A percentile compares a stretch with the other conserved stretches of the same genome.
Conservation (phyloP, 1,140 invertebrate species). For the Sinonovacula constricta region DNA sequence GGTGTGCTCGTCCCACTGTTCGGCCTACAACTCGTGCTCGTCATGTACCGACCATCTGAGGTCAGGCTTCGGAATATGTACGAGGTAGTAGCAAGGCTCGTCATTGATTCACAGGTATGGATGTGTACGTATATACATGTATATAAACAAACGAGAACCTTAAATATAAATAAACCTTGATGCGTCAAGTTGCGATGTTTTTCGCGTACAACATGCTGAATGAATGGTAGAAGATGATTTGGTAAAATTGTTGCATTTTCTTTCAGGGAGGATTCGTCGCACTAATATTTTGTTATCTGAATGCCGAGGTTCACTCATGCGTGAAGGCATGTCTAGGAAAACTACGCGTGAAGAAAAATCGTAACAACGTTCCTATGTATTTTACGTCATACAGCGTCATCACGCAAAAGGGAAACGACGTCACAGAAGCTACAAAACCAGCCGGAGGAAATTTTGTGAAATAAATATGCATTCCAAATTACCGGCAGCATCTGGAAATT, state of each 20-base stretch:
- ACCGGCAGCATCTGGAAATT: too few species aligned
- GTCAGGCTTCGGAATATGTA: slow-evolving; percentile 53
- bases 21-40: slow-evolving; percentile 89
- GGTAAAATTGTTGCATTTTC: too few species aligned
- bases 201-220: background rate
- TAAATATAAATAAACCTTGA: background rate
- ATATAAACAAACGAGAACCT: background rate
- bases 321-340: slow-evolving; percentile 15
- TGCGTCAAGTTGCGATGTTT: background rate
- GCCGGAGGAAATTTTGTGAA: too few species aligned
- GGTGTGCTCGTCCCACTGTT: slow-evolving; percentile 88
- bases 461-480: too few species aligned
- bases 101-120: slow-evolving; percentile 68
- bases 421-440: too few species aligned
- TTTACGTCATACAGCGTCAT: background rate
- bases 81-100: slow-evolving; percentile 57
- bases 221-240: too few species aligned
- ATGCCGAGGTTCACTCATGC: slow-evolving; percentile 51
- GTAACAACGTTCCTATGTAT: background rate
- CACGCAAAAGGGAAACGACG: background rate
- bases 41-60: slow-evolving; percentile 85
- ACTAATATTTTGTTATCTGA: slow-evolving; percentile 57
- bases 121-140: too few species aligned
- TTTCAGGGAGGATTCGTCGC: slow-evolving; percentile 57
- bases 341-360: background rate